A percentile compares a stretch with the other conserved stretches of the same genome.
Evolutionary conservation across 1,140 invertebrate species (phyloP).

Genomic region (Diabrotica virgifera): DNA sequence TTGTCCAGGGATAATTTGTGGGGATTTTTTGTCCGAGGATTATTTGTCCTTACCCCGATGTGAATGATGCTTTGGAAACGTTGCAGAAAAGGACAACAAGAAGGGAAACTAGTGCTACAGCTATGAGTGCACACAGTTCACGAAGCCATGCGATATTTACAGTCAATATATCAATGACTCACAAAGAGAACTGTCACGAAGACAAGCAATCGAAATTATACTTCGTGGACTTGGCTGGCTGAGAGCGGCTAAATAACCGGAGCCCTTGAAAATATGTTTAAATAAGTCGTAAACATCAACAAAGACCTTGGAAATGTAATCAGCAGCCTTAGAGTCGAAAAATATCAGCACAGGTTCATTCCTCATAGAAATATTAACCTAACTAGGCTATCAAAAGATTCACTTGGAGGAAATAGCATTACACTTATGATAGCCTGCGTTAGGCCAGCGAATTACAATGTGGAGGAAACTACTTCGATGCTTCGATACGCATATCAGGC

Average conservation of each 20-base stretch:
- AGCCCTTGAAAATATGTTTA: conserved; percentile 86
- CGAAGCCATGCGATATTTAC: conserved; percentile 93
- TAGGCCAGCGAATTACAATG: conserved; percentile 85
- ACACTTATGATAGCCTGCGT: conserved; percentile 94
- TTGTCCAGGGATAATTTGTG: too few relatives aligned
- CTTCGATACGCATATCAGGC: conserved; percentile 88
- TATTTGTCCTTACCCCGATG: too few relatives aligned
- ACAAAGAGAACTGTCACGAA: conserved; percentile 60
- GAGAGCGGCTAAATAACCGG: conserved; percentile 90
- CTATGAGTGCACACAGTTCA: conserved; percentile 90
- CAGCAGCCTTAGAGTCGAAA: conserved; percentile 72
- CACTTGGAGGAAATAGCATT: conserved; percentile 86
- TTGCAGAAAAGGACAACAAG: conserved; percentile 70
- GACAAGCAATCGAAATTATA: conserved; percentile 78
- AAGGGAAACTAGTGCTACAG: conserved; percentile 83
- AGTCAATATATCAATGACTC: conserved; percentile 64
- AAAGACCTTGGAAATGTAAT: conserved; percentile 93
- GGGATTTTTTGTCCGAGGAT: too few relatives aligned
- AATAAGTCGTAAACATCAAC: conserved; percentile 92
- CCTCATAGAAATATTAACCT: conserved; percentile 90
- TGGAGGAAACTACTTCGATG: conserved; percentile 87
- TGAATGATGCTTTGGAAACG: conserved; percentile 67
- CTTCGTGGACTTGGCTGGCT: conserved; percentile 89
- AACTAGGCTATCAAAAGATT: conserved; percentile 87
- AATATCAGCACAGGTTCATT: conserved; percentile 67